Evolutionary conservation across 2,888 invertebrate species (phyloP).

Genomic region (Volucella bombylans): DNA sequence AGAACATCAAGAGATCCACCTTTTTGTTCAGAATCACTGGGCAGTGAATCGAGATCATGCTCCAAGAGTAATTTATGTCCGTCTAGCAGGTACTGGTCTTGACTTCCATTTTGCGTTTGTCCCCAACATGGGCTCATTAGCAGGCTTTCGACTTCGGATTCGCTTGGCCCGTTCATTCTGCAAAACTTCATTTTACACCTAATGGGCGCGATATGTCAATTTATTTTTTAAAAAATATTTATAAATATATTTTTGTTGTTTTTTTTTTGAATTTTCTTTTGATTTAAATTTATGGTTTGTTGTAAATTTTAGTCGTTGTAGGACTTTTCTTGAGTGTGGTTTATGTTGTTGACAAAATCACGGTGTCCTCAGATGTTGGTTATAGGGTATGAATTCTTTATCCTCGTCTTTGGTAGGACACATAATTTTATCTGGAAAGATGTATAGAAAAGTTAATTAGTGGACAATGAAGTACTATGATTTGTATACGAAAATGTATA

Average conservation of each 20-base stretch:
- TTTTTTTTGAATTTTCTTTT: constrained; percentile 1
- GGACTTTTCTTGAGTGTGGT: constrained; percentile 5
- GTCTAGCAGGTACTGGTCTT: constrained; percentile 84
- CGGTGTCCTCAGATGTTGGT: constrained; percentile 50
- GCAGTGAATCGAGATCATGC: constrained; percentile 84
- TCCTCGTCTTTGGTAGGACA: constrained; percentile 62
- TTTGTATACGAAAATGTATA: not conserved
- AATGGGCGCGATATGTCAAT: constrained; percentile 37
- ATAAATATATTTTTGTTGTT: not conserved
- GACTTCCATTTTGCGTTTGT: constrained; percentile 83
- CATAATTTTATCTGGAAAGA: constrained; percentile 67
- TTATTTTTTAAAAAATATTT: not conserved
- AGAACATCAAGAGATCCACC: constrained; percentile 86
- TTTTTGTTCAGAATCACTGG: constrained; percentile 83
- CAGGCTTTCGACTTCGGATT: constrained; percentile 87
- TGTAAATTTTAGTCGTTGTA: not conserved
- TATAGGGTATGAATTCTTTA: constrained; percentile 58
- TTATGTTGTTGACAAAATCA: constrained; percentile 37
- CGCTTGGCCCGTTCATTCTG: constrained; percentile 83
- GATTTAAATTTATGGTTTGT: not conserved
- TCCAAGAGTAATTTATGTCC: constrained; percentile 84
- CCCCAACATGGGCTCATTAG: constrained; percentile 89
- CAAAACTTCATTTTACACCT: constrained; percentile 85
- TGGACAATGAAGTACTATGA: not conserved
- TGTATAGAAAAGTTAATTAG: constrained; percentile 14